Percentiles rank a stretch among this genome's conserved stretches.
phyloP scores from a whole-genome alignment of 2,888 invertebrate species.

The Epicampocera succincta region DNA sequence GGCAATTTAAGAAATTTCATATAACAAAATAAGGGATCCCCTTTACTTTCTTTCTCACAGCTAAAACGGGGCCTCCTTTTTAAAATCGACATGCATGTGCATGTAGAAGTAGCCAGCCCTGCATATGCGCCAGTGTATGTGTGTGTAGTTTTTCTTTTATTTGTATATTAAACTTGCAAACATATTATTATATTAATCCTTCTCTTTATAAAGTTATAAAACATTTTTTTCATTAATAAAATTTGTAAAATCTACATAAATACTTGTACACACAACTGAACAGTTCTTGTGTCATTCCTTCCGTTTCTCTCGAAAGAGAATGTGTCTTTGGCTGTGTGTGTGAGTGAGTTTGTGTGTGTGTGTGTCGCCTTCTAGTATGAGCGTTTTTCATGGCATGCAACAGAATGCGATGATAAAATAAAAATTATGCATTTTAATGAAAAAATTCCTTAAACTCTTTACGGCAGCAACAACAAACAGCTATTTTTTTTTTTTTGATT shows the following conservation, averaged over 20 bases:
- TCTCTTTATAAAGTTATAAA: constrained; percentile 56
- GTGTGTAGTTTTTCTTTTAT: neutral
- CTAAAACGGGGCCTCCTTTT: neutral
- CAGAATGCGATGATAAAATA: constrained; percentile 47
- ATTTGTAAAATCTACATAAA: constrained; percentile 32
- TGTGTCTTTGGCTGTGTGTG: no score
- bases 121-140: neutral
- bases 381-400: constrained; percentile 25
- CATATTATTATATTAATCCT: constrained; percentile 60
- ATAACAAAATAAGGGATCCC: neutral
- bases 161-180: constrained; percentile 36
- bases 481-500: constrained; percentile 18
- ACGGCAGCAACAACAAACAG: constrained; percentile 31
- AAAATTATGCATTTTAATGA: constrained; percentile 64
- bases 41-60: neutral
- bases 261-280: neutral
- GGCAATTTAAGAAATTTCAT: no score
- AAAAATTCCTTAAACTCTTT: constrained; percentile 61
- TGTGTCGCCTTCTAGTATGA: neutral
- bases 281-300: constrained; percentile 14
- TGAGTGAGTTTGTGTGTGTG: no score
- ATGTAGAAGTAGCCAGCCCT: neutral
- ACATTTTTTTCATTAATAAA: constrained; percentile 60
- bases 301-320: neutral
- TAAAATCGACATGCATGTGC: neutral